Percentiles rank a stretch among this genome's conserved stretches.
These are phyloP conservation scores for Ophioderma brevispina DNA, from an alignment of 35 echinoderm and acorn worm genomes.

Conservation along the genomic window DNA sequence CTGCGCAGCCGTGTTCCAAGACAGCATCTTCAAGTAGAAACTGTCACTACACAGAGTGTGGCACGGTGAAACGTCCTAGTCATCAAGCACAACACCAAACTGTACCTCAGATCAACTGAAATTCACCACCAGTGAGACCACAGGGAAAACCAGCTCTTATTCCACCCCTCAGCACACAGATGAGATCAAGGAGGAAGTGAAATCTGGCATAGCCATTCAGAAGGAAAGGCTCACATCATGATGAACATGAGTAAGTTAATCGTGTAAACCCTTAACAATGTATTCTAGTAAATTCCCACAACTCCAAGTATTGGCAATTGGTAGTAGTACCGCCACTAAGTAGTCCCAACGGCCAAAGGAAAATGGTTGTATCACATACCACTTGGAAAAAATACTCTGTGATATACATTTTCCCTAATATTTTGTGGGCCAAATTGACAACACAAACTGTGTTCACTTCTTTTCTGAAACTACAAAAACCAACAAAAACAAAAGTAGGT, in stretches of 20 bases:
- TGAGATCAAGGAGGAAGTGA: slow-evolving; percentile 43
- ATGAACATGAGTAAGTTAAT: slow-evolving; percentile 79
- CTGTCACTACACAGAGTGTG: background rate
- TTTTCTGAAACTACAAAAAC: too few species aligned
- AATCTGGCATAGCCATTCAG: slow-evolving; percentile 17
- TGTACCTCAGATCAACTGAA: background rate
- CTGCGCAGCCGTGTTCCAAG: background rate
- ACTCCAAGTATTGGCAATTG: too few species aligned
- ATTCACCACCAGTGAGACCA: background rate
- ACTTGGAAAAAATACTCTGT: too few species aligned
- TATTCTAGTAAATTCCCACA: too few species aligned
- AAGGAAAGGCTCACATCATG: slow-evolving; percentile 19
- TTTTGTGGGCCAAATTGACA: too few species aligned
- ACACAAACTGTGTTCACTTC: too few species aligned
- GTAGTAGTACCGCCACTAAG: too few species aligned
- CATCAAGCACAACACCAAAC: background rate
- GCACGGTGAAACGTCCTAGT: background rate
- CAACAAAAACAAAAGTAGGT: too few species aligned
- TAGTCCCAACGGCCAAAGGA: too few species aligned
- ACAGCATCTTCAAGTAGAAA: background rate
- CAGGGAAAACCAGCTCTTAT: slow-evolving; percentile 5
- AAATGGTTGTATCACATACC: too few species aligned
- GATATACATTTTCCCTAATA: too few species aligned
- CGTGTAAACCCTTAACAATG: too few species aligned
- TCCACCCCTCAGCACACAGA: background rate